Base-by-base conservation (phyloP, 1,140 invertebrate genomes). In the Calliopsis andreniformis region DNA sequence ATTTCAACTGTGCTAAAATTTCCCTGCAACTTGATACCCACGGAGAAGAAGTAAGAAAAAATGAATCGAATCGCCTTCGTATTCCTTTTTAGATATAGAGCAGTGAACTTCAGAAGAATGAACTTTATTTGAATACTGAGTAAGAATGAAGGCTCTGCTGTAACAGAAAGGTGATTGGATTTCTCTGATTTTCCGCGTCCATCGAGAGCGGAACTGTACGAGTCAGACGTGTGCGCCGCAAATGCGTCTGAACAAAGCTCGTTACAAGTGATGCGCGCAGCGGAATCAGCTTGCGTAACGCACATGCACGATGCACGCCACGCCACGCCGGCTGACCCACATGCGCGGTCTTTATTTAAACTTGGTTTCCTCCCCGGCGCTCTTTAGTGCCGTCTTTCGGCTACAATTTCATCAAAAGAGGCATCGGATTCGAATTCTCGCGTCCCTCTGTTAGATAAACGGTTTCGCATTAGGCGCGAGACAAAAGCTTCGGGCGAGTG, bases 271-370 rank as follows among this genome's bases (percentile, higher is more conserved):
- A 71, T 82, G 79, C 79, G 67, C 59, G 75, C 32, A 6, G 43
- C 18, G 39, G 70, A 47, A 62, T 55, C 87, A 55, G 81, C 83
- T 90, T 90, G 87, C 88, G 88, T 87, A 89, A 89, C 80, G 84
- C 79, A 72, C 47, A 78, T 55, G 70, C 73, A 72, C 61, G 67
- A 80, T 82, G 87, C 82, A 83, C 78, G 81, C 84, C 84, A 83
- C 78, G 81, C 84, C 84, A 87, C 89, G 88, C 89, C 88, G 88
- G 87, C 88, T 92, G 91, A 92, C 91, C 91, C 89, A 91, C 89
- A 92, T 92, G 89, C 81, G 86, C 81, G 88, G 76, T 89, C 91
- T 92, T 92, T 92, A 92, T 92, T 92, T 92, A 92, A 92, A 92
- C 91, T 39, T 83, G 80, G 88, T 91, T 90, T 89, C 88, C 87